A percentile compares a stretch with the other conserved stretches of the same genome.
Evolutionary conservation across 1,140 invertebrate genomes (phyloP).

Genomic region (Leguminivora glycinivorella): DNA sequence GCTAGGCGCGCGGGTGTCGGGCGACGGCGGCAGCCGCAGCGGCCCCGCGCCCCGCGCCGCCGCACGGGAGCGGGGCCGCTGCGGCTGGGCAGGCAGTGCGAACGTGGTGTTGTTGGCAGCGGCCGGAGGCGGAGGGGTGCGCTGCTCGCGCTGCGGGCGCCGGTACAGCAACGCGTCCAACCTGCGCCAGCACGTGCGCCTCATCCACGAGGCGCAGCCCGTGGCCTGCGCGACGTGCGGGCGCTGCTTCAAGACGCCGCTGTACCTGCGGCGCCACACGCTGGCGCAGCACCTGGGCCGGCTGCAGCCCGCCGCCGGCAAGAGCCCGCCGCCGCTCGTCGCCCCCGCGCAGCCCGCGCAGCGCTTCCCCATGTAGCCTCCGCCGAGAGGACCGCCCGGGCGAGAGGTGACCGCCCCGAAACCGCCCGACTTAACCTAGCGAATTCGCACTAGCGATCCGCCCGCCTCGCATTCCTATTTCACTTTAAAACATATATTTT

Average conservation of each 20-base stretch:
- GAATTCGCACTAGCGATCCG: too few species aligned
- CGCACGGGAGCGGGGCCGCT: constrained; percentile 27
- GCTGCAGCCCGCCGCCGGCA: constrained; percentile 45
- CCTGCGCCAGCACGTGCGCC: constrained; percentile 88
- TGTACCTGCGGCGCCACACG: constrained; percentile 86
- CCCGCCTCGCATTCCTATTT: constrained; percentile 21
- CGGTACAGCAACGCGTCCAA: constrained; percentile 90
- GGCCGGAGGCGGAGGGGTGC: constrained; percentile 58
- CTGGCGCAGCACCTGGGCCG: constrained; percentile 69
- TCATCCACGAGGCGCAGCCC: constrained; percentile 88
- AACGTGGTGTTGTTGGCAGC: constrained; percentile 73
- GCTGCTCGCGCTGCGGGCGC: constrained; percentile 87
- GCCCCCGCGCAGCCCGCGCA: constrained; percentile 58
- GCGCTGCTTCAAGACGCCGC: constrained; percentile 88
- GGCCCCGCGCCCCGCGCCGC: constrained; percentile 30
- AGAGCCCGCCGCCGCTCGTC: constrained; percentile 57
- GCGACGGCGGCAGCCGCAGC: constrained; percentile 45
- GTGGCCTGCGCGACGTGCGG: constrained; percentile 86
- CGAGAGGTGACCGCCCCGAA: not conserved
- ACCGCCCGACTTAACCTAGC: too few species aligned
- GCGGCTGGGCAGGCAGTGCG: constrained; percentile 45
- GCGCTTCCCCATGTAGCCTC: constrained; percentile 46
- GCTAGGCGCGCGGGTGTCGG: constrained; percentile 73
- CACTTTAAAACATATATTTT: not conserved
- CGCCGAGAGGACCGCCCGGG: constrained; percentile 31